Percentiles rank a stretch among this genome's conserved stretches.
These are phyloP conservation scores for Orthosia incerta DNA, from an alignment of 2,888 invertebrate species.

Conservation along the genomic window DNA sequence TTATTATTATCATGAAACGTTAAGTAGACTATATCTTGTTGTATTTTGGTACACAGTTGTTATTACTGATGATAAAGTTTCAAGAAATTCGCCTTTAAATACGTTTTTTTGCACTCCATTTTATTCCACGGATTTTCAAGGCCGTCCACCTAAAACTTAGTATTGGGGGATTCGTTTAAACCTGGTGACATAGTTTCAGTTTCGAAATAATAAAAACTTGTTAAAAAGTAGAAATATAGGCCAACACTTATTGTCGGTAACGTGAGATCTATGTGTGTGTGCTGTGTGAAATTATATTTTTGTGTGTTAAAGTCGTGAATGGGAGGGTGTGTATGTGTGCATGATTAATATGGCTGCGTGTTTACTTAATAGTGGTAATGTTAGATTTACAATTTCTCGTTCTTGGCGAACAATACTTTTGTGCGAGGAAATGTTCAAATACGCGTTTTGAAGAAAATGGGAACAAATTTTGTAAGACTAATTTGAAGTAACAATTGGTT, in stretches of 20 bases:
- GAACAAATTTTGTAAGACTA: background rate
- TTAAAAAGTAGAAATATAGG: background rate
- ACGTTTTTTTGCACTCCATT: background rate
- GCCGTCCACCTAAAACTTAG: too few relatives aligned
- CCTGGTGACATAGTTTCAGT: background rate
- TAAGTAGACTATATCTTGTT: constrained; percentile 5
- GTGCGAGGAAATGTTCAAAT: background rate
- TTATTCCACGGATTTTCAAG: background rate
- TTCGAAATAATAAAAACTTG: constrained; percentile 3
- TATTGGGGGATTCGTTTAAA: too few relatives aligned
- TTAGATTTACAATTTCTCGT: constrained; percentile 17
- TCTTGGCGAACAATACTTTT: constrained; percentile 3
- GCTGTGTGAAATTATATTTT: background rate
- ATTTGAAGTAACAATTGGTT: too few relatives aligned
- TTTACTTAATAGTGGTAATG: constrained; percentile 22
- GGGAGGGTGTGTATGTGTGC: constrained; percentile 17
- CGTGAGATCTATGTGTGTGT: background rate
- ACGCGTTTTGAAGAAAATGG: background rate
- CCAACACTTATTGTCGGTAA: background rate
- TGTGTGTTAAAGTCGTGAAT: constrained; percentile 18
- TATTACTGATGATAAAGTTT: background rate
- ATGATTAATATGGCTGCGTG: constrained; percentile 14
- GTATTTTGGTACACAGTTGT: background rate
- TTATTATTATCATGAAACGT: constrained; percentile 15
- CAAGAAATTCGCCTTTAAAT: background rate